Conservation (phyloP, 2,113 vertebrate genomes). For the Chloropsis cyanopogon region DNA sequence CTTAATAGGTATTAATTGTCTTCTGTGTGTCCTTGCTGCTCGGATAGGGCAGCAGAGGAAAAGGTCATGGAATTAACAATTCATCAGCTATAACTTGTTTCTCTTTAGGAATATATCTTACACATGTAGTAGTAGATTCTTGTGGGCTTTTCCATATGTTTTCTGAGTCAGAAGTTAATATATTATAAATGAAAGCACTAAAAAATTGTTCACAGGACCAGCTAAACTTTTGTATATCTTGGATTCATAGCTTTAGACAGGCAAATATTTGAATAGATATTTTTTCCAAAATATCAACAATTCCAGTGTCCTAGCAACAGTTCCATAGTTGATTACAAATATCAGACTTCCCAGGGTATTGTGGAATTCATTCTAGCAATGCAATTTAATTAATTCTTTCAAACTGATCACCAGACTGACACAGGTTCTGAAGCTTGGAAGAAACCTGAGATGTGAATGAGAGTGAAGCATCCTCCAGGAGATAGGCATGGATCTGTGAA, state of each 20-base stretch:
- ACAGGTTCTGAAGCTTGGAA: background rate
- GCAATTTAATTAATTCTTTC: constrained; percentile 17
- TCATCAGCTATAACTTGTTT: background rate
- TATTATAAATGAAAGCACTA: background rate
- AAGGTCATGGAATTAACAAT: background rate
- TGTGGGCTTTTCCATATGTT: background rate
- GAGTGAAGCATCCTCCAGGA: background rate
- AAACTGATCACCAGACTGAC: background rate
- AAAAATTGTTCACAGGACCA: background rate
- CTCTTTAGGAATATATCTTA: background rate
- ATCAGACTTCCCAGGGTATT: constrained; percentile 35
- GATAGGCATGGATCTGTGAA: background rate
- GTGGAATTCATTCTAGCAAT: constrained; percentile 43
- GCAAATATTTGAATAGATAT: constrained; percentile 25
- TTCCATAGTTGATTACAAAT: constrained; percentile 42
- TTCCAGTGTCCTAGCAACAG: constrained; percentile 60
- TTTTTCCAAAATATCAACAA: constrained; percentile 39
- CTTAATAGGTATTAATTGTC: background rate
- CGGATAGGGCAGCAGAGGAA: background rate
- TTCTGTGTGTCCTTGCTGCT: background rate
- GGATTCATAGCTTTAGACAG: constrained; percentile 29
- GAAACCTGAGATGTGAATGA: background rate
- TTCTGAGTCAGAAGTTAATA: background rate
- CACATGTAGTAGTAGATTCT: background rate
- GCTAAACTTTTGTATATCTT: constrained; percentile 3